Conservation (phyloP, 1,140 invertebrate genomes). For the Hycleus cichorii region DNA sequence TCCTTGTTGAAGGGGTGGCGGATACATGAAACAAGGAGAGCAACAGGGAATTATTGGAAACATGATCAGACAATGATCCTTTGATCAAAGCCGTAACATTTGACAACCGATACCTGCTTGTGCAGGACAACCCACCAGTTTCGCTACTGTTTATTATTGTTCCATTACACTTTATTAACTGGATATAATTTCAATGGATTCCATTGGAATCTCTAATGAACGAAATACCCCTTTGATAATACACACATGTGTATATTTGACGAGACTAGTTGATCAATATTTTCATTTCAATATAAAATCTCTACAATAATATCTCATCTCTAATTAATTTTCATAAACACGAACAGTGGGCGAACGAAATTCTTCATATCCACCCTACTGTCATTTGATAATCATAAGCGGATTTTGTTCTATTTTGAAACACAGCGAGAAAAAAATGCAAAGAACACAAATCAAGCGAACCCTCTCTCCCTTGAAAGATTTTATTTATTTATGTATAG, state of each 20-base stretch:
- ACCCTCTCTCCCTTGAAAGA: too few relatives aligned
- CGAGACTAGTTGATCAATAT: neutral
- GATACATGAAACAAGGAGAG: neutral
- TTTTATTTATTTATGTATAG: neutral
- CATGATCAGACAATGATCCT: neutral
- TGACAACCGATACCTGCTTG: slow-evolving; percentile 14
- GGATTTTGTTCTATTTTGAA: slow-evolving; percentile 14
- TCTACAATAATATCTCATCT: neutral
- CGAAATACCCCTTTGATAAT: neutral
- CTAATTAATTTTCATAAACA: slow-evolving; percentile 16
- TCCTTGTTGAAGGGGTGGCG: neutral
- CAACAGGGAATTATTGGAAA: neutral
- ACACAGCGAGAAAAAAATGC: neutral
- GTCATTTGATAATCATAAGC: slow-evolving; percentile 17
- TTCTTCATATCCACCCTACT: too few relatives aligned
- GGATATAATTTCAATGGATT: slow-evolving; percentile 11
- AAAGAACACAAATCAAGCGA: slow-evolving; percentile 29
- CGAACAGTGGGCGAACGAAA: neutral
- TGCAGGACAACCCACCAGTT: slow-evolving; percentile 5
- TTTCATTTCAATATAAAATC: too few relatives aligned
- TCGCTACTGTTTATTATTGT: slow-evolving; percentile 12
- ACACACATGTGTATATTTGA: neutral
- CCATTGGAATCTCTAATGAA: slow-evolving; percentile 8
- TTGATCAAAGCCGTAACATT: slow-evolving; percentile 11
- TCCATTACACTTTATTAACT: slow-evolving; percentile 8